A percentile compares a stretch with the other conserved stretches of the same genome.
Conservation (phyloP, 2,888 invertebrate species). For the Prenolepis imparis region DNA sequence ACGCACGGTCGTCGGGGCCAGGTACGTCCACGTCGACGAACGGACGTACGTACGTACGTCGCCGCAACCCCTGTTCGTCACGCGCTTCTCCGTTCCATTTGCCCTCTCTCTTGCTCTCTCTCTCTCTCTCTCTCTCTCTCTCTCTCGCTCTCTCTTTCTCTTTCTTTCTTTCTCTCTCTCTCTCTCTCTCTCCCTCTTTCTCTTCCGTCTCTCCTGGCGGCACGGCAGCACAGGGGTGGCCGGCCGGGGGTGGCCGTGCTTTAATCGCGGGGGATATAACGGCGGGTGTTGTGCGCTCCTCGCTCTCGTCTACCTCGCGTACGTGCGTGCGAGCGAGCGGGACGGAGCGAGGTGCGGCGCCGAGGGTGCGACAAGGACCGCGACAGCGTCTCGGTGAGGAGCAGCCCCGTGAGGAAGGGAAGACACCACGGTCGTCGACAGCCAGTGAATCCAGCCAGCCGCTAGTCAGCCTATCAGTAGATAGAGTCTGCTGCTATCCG, state of each 20-base stretch:
- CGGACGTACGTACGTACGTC: constrained; percentile 40
- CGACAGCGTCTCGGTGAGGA: constrained; percentile 24
- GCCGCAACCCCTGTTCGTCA: constrained; percentile 50
- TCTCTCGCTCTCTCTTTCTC: constrained; percentile 13
- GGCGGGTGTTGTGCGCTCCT: constrained; percentile 49
- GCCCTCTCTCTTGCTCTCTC: constrained; percentile 1
- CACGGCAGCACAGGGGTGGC: constrained; percentile 35
- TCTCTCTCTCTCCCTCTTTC: constrained; percentile 3
- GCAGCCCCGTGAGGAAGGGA: constrained; percentile 26
- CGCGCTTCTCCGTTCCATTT: constrained; percentile 26
- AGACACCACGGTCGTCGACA: constrained; percentile 3
- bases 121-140: constrained; percentile 9
- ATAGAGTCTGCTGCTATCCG: neutral
- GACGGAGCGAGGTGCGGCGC: constrained; percentile 52
- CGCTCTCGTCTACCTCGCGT: constrained; percentile 47
- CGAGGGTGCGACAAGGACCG: constrained; percentile 28
- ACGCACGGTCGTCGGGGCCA: constrained; percentile 52
- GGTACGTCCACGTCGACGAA: constrained; percentile 53
- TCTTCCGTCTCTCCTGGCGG: constrained; percentile 34
- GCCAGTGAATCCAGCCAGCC: constrained; percentile 30
- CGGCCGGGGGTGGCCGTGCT: constrained; percentile 45
- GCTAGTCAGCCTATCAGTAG: constrained; percentile 3
- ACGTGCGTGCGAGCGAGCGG: constrained; percentile 35
- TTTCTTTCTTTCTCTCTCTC: neutral
- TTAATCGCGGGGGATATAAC: constrained; percentile 50